Evolutionary conservation across 1,140 invertebrate genomes (phyloP), one percentile per base, ranked within the genome.

Genomic region (Homalodisca vitripennis): DNA sequence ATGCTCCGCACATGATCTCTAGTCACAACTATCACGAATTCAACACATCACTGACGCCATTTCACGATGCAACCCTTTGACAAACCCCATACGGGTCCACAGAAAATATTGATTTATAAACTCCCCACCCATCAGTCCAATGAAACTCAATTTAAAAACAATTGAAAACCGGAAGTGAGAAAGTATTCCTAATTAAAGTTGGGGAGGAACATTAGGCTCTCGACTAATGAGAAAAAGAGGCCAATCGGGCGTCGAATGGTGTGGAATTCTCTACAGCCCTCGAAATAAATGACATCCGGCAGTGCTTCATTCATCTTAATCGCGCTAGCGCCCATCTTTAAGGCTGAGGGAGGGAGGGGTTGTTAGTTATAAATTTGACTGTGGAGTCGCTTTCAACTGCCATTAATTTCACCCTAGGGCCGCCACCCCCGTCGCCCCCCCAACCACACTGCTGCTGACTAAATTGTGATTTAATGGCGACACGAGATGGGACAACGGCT

Each of bases 331-430:
- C 22, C 14, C 55, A 26, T 27, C 6, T 26, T 30, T 27, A 10
- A n/a, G 55, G 55, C 6, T 2, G n/a, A 24, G 55, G 55, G 13
- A 13, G 22, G 55, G 22, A 29, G 55, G 27, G 55, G 55, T 26
- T 60, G 55, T 24, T 27, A 60, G 55, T 30, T 60, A 60, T 60
- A 60, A 60, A 60, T 60, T 60, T 24, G 2, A 60, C 14, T 6
- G 14, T 24, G 55, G 55, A 60, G 55, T 29, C 55, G 24, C 14
- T 60, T 60, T 60, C 55, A 26, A 60, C 55, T 30, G 55, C 14
- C 55, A 60, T 60, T 60, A 60, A 60, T 60, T 60, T 26, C 55
- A 60, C 55, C 55, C 55, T 60, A 26, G 48, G 24, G n/a, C n/a
- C n/a, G n/a, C 55, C 55, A 60, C 55, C 55, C 55, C n/a, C 26